Percentiles rank a stretch among this genome's conserved stretches.
phyloP scores from a whole-genome alignment of 2,113 vertebrate species.

The Pao palembangensis region DNA sequence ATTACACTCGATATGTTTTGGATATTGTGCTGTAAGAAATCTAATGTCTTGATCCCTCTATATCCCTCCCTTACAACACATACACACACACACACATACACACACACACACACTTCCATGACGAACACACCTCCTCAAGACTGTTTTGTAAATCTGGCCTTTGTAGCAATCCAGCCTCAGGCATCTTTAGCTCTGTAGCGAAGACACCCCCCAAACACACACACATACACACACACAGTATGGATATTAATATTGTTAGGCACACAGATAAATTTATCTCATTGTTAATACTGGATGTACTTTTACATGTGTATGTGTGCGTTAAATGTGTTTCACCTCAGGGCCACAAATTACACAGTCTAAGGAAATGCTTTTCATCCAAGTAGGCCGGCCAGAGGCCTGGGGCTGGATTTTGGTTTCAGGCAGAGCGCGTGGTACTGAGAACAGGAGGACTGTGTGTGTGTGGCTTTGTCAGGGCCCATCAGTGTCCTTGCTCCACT shows the following conservation, averaged over 20 bases:
- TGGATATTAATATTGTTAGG: not conserved
- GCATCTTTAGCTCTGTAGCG: slow-evolving; percentile 45
- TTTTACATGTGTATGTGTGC: slow-evolving; percentile 17
- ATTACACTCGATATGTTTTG: slow-evolving; percentile 18
- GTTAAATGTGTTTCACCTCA: slow-evolving; percentile 29
- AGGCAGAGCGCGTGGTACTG: slow-evolving; percentile 51
- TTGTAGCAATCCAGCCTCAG: slow-evolving; percentile 44
- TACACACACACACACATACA: slow-evolving; percentile 12
- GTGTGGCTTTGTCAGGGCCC: slow-evolving; percentile 72
- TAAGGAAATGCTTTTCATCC: slow-evolving; percentile 45
- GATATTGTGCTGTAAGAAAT: slow-evolving; percentile 19
- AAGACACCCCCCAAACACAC: slow-evolving; percentile 21
- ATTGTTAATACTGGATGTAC: not conserved
- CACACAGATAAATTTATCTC: too few species aligned
- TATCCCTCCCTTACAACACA: slow-evolving; percentile 2
- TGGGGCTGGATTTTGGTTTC: slow-evolving; percentile 61
- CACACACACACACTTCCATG: slow-evolving; percentile 40
- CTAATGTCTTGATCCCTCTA: slow-evolving; percentile 8
- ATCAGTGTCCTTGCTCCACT: slow-evolving; percentile 72
- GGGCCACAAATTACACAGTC: slow-evolving; percentile 38
- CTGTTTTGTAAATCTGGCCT: slow-evolving; percentile 54
- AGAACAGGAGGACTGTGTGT: slow-evolving; percentile 48
- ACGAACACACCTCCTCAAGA: slow-evolving; percentile 41
- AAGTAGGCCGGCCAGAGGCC: slow-evolving; percentile 65
- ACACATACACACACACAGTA: not conserved